Evolutionary conservation across 2,888 invertebrate genomes (phyloP).

Genomic region (Hirtodrosophila trivittata): DNA sequence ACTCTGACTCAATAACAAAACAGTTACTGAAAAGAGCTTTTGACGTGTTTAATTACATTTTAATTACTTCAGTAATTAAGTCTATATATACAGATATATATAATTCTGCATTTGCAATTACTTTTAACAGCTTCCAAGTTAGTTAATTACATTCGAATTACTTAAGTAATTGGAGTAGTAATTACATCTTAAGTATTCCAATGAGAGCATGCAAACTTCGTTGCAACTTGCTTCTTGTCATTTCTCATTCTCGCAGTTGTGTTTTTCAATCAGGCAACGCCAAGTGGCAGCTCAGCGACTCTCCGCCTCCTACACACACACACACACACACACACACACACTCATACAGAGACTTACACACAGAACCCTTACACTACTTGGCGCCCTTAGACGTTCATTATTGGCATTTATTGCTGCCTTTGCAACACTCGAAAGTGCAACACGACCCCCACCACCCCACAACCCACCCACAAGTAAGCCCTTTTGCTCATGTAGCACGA

Average conservation of each 20-base stretch:
- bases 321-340: no score
- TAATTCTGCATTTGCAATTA: no score
- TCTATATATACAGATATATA: no score
- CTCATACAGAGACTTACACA: not conserved
- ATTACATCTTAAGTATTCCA: not conserved
- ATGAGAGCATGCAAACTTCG: conserved; percentile 17
- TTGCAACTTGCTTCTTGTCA: not conserved
- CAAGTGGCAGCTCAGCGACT: no score
- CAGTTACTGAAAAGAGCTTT: no score
- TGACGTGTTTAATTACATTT: no score
- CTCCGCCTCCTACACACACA: no score
- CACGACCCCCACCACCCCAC: conserved; percentile 35
- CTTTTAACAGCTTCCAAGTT: no score
- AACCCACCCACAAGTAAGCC: not conserved
- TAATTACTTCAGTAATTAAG: no score
- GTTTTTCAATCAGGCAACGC: conserved; percentile 66
- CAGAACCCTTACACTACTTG: conserved; percentile 15
- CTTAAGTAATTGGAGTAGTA: not conserved
- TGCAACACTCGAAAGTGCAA: conserved; percentile 71
- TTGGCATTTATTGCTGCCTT: conserved; percentile 66
- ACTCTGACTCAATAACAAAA: no score
- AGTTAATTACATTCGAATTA: not conserved
- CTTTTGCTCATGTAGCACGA: conserved; percentile 43
- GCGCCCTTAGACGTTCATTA: conserved; percentile 73
- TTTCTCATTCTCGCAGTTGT: conserved; percentile 37